Evolutionary conservation across 2,888 invertebrate species (phyloP), one percentile per base, ranked within the genome.

Genomic region (Aquatica leii): DNA sequence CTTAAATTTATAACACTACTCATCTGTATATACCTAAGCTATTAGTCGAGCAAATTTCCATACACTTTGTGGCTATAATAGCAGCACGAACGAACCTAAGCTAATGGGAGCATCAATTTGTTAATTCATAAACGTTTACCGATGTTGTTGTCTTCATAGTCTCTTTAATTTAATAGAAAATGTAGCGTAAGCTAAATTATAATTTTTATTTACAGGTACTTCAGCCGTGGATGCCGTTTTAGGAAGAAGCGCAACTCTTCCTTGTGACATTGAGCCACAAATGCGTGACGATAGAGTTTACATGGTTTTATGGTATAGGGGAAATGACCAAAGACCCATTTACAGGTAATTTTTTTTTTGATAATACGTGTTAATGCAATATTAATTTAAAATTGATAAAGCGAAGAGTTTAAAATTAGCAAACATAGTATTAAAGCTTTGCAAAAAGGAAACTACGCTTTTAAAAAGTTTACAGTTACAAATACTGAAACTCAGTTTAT

Each of bases 301-400:
- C 82, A 94, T 95, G 93, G 94, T 95, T 73, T 86, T 95, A 56
- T 95, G 95, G 95, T 95, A 94, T 82, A 86, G 93, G 70, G 94
- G 94, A 79, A 91, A 90, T 74, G 90, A 90, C 56, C 91, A 91
- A 69, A 94, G 93, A 82, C 95, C 95, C 70, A 90, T 95, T 77
- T 95, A 94, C 86, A 95, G 94, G 95, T 94, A 83, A 85, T 84
- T 62, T 14, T 34, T 17, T 8, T 34, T 6, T 17, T 34, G 15
- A 24, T n/a, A 50, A 50, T 12, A 14, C 20, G 14, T 31, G 9
- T 18, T 9, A 11, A 1, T 18, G 3, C 20, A 8, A 2, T 20
- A 48, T n/a, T 15, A 9, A 18, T 15, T 50, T 14, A 5, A 50
- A 21, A n/a, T n/a, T n/a, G n/a, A n/a, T n/a, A n/a, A n/a, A n/a